phyloP scores from a whole-genome alignment of 2,888 invertebrate genomes.

The Meganola albula region DNA sequence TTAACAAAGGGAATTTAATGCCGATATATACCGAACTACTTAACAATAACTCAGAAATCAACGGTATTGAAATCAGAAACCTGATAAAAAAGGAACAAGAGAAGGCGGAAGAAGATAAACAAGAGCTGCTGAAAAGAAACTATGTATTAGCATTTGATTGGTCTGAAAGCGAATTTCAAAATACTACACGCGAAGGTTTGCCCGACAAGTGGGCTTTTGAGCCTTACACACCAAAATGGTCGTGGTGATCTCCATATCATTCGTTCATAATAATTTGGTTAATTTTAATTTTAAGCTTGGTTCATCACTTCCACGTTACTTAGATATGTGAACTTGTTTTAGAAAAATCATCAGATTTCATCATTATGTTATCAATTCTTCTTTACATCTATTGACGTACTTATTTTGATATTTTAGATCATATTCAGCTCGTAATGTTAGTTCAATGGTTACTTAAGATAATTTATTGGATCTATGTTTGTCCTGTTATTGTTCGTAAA shows the following conservation, averaged over 20 bases:
- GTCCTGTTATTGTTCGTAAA: constrained; percentile 32
- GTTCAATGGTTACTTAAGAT: constrained; percentile 28
- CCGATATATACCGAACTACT: constrained; percentile 64
- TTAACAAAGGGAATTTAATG: constrained; percentile 64
- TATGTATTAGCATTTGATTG: constrained; percentile 82
- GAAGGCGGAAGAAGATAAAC: constrained; percentile 51
- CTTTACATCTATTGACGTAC: no score
- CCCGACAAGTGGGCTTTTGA: constrained; percentile 86
- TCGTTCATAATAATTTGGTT: constrained; percentile 30
- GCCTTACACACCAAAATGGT: constrained; percentile 77
- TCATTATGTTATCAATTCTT: no score
- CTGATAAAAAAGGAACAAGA: constrained; percentile 57
- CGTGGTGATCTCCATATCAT: constrained; percentile 65
- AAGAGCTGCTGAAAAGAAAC: constrained; percentile 51
- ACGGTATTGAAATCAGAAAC: constrained; percentile 57
- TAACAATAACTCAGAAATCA: constrained; percentile 53
- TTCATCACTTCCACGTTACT: constrained; percentile 23
- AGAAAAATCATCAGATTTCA: constrained; percentile 11
- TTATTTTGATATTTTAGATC: constrained; percentile 9
- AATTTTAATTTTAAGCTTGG: constrained; percentile 22
- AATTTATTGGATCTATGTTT: constrained; percentile 41
- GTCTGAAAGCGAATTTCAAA: constrained; percentile 81
- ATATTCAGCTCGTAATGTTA: constrained; percentile 16
- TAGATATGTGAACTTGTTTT: not conserved
- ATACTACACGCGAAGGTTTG: constrained; percentile 81